Percentiles rank a stretch among this genome's conserved stretches.
These are phyloP conservation scores for Apodemia duryi DNA, from an alignment of 2,888 invertebrate genomes.

Conservation along the genomic window DNA sequence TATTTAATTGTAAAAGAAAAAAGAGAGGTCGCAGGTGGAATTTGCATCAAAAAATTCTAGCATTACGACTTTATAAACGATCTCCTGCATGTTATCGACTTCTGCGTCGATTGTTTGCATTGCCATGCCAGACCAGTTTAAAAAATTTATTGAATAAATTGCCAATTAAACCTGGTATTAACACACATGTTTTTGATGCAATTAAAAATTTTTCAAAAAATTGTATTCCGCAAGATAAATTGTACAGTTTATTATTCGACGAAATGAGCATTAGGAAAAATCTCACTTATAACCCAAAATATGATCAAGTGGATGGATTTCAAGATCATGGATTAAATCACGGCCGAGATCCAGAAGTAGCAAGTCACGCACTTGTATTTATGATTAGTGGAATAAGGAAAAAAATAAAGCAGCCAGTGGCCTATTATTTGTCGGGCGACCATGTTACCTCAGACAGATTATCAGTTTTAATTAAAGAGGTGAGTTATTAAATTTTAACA, in stretches of 20 bases:
- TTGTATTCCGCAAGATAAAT: too few species aligned
- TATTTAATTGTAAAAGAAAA: too few species aligned
- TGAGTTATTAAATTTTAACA: neutral
- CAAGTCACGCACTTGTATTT: too few species aligned
- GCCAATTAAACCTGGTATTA: neutral
- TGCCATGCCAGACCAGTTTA: neutral
- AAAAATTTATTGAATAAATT: neutral
- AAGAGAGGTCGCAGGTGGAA: too few species aligned
- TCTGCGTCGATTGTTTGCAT: too few species aligned
- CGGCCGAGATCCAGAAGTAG: too few species aligned
- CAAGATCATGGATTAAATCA: neutral
- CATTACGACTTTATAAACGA: neutral
- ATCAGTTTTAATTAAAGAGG: too few species aligned
- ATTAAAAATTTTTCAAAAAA: neutral
- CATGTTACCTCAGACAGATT: neutral
- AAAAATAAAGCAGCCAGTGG: neutral
- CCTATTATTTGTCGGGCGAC: neutral
- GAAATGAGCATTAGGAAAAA: slow-evolving; percentile 1
- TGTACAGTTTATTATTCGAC: neutral
- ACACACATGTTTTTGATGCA: neutral
- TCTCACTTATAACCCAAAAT: too few species aligned
- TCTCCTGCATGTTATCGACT: too few species aligned
- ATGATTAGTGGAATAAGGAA: neutral
- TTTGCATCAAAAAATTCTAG: neutral
- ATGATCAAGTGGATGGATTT: neutral